These are phyloP conservation scores for Tor tambroides DNA, from an alignment of 2,113 vertebrate genomes.

Conservation along the genomic window DNA sequence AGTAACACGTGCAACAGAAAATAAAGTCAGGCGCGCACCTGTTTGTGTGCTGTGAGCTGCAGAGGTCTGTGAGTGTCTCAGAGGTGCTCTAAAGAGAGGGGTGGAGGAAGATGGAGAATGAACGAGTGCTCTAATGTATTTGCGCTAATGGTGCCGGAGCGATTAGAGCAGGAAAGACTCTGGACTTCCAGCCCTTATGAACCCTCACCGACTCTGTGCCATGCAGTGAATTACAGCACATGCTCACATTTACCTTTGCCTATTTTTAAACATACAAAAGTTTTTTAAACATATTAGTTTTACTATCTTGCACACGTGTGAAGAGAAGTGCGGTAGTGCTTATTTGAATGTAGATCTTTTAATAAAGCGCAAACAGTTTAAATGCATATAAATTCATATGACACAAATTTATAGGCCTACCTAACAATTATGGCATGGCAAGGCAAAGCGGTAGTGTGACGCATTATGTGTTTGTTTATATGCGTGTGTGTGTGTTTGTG, in stretches of 20 bases:
- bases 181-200: constrained; percentile 52
- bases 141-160: constrained; percentile 67
- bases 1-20: not conserved
- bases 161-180: constrained; percentile 77
- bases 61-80: constrained; percentile 63
- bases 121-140: constrained; percentile 71
- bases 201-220: not conserved
- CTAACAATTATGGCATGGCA: not conserved
- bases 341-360: not conserved
- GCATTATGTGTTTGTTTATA: constrained; percentile 27
- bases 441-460: constrained; percentile 5
- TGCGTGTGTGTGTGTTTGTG: constrained; percentile 56
- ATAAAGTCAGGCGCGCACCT: constrained; percentile 40
- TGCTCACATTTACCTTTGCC: not conserved
- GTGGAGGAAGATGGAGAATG: constrained; percentile 52
- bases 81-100: constrained; percentile 75
- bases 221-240: not conserved
- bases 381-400: not conserved
- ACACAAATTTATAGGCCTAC: not conserved
- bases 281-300: not conserved
- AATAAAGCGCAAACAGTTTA: not conserved
- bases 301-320: not conserved
- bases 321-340: not conserved
- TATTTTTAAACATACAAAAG: too few relatives aligned
- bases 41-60: constrained; percentile 47